A percentile compares a stretch with the other conserved stretches of the same genome.
These are phyloP conservation scores for Noctua fimbriata DNA, from an alignment of 2,888 invertebrate species.

Conservation along the genomic window DNA sequence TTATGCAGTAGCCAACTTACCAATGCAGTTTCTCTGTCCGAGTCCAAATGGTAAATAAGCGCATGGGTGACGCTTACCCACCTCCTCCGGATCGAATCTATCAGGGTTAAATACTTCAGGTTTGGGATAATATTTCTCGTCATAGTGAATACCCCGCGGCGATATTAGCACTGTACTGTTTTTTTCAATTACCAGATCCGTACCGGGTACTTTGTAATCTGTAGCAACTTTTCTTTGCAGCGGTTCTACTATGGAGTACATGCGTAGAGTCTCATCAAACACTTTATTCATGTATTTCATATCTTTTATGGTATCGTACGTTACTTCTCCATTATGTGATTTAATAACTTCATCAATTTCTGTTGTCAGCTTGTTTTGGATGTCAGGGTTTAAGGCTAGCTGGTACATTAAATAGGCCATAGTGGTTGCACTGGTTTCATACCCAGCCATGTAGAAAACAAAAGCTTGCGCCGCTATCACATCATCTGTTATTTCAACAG, in stretches of 20 bases:
- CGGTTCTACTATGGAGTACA: slow-evolving; percentile 83
- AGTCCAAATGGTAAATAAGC: slow-evolving; percentile 84
- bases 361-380: slow-evolving; percentile 77
- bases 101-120: slow-evolving; percentile 86
- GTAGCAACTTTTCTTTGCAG: slow-evolving; percentile 76
- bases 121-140: slow-evolving; percentile 81
- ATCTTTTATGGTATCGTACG: slow-evolving; percentile 79
- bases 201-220: slow-evolving; percentile 79
- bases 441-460: slow-evolving; percentile 85
- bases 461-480: slow-evolving; percentile 83
- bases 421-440: slow-evolving; percentile 84
- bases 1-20: slow-evolving; percentile 69
- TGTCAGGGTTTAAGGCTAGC: slow-evolving; percentile 71
- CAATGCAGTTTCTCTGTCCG: slow-evolving; percentile 84
- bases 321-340: slow-evolving; percentile 75
- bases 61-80: slow-evolving; percentile 74
- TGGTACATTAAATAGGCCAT: slow-evolving; percentile 73
- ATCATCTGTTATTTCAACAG: slow-evolving; percentile 73
- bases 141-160: slow-evolving; percentile 81
- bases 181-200: slow-evolving; percentile 76
- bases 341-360: slow-evolving; percentile 76
- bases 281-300: slow-evolving; percentile 82
- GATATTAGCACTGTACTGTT: slow-evolving; percentile 77
- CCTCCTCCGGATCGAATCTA: slow-evolving; percentile 79
- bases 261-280: slow-evolving; percentile 81